Evolutionary conservation across 2,797 vertebrate species (phyloP).

Genomic region (Acanthiza pusilla): DNA sequence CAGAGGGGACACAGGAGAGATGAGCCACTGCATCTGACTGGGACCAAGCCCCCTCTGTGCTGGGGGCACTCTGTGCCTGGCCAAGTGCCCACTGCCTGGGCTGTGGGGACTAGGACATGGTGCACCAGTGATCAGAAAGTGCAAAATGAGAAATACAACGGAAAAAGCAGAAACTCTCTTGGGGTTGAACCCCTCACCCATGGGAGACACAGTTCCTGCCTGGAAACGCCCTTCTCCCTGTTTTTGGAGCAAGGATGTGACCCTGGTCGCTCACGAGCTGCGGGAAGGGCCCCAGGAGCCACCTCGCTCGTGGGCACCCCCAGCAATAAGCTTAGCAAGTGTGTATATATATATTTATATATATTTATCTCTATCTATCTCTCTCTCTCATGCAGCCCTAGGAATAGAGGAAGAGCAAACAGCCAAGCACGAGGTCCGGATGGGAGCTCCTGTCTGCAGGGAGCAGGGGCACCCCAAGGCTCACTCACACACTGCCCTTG

Average conservation of each 20-base stretch:
- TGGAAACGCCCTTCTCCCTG: not conserved
- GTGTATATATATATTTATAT: not conserved
- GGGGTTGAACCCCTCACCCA: fast-evolving
- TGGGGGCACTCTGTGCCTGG: not conserved
- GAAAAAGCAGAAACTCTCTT: not conserved
- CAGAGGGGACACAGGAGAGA: not conserved
- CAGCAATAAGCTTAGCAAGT: not conserved
- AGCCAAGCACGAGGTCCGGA: slow-evolving; percentile 16
- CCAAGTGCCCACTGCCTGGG: not conserved
- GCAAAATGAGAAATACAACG: not conserved
- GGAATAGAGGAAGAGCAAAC: slow-evolving; percentile 16
- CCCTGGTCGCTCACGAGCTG: not conserved
- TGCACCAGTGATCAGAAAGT: not conserved
- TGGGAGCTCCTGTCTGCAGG: not conserved
- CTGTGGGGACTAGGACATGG: not conserved
- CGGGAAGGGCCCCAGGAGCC: not conserved
- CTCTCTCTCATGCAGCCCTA: slow-evolving; percentile 49
- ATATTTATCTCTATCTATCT: not conserved
- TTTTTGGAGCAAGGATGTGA: not conserved
- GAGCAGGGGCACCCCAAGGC: not conserved
- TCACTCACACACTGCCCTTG: not conserved
- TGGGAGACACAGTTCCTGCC: not conserved
- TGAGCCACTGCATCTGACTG: fast-evolving
- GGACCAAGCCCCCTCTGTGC: not conserved
- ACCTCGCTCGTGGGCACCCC: not conserved